Percentiles rank a stretch among this genome's conserved stretches.
Evolutionary conservation across 1,140 invertebrate species (phyloP).

Genomic region (Cydia pomonella): DNA sequence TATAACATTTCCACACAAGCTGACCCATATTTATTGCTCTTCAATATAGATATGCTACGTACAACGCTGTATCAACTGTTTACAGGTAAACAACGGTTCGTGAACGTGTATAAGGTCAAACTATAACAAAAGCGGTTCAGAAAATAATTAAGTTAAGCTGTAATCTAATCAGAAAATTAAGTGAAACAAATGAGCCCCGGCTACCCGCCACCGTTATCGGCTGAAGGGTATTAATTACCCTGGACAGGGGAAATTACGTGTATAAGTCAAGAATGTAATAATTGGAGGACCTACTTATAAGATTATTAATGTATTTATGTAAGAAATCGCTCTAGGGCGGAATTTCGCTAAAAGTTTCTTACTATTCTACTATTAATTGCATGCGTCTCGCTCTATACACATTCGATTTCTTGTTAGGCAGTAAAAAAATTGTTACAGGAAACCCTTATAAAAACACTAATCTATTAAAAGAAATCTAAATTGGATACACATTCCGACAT

Average conservation of each 20-base stretch:
- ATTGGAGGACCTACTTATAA: conserved; percentile 9
- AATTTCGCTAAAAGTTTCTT: background rate
- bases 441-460: background rate
- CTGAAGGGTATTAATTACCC: conserved; percentile 26
- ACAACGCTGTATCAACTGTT: background rate
- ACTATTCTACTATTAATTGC: background rate
- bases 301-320: background rate
- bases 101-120: background rate
- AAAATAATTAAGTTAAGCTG: conserved; percentile 29
- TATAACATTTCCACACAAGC: too few relatives aligned
- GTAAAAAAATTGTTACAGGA: background rate
- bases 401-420: background rate
- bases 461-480: background rate
- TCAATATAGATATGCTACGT: too few relatives aligned
- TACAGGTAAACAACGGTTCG: background rate
- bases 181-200: conserved; percentile 14
- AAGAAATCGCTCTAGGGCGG: background rate
- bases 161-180: conserved; percentile 33
- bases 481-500: background rate
- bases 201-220: conserved; percentile 4
- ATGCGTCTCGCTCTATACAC: too few relatives aligned
- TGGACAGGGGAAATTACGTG: conserved; percentile 25
- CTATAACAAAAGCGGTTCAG: background rate
- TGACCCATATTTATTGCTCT: too few relatives aligned
- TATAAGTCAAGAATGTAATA: conserved; percentile 25